phyloP scores from a whole-genome alignment of 2,888 invertebrate species.

The Lochmaea capreae region DNA sequence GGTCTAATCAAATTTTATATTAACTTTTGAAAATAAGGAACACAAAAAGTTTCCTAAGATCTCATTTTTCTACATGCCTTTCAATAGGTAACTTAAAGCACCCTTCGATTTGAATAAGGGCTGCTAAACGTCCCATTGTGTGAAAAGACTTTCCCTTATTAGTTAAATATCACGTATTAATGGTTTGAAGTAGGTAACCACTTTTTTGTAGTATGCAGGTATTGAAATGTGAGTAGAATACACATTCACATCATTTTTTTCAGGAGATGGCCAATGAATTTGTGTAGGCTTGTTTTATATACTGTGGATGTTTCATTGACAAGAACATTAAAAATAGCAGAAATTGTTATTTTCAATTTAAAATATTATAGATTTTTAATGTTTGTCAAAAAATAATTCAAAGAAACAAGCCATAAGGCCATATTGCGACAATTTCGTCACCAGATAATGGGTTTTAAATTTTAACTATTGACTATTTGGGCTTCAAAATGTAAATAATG shows the following conservation, averaged over 20 bases:
- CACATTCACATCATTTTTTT: constrained; percentile 2
- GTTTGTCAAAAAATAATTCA: too few species aligned
- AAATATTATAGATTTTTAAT: too few species aligned
- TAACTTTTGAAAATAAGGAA: neutral
- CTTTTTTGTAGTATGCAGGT: constrained; percentile 25
- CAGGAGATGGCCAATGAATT: constrained; percentile 13
- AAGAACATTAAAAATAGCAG: too few species aligned
- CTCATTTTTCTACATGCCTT: neutral
- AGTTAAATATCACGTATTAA: constrained; percentile 32
- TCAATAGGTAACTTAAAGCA: constrained; percentile 15
- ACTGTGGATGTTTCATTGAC: too few species aligned
- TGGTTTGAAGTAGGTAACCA: constrained; percentile 30
- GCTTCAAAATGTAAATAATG: too few species aligned
- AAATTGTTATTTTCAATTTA: too few species aligned
- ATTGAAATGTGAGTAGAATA: constrained; percentile 17
- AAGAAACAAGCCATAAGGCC: too few species aligned
- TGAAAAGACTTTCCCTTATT: constrained; percentile 28
- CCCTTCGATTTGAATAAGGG: constrained; percentile 20
- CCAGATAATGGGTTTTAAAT: too few species aligned
- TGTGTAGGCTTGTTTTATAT: too few species aligned
- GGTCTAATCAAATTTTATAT: neutral
- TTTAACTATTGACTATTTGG: too few species aligned
- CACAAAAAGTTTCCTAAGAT: too few species aligned
- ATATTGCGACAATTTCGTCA: too few species aligned
- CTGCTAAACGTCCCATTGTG: constrained; percentile 26